Base-by-base conservation (phyloP, 2,113 vertebrate species). In the Callipepla squamata region DNA sequence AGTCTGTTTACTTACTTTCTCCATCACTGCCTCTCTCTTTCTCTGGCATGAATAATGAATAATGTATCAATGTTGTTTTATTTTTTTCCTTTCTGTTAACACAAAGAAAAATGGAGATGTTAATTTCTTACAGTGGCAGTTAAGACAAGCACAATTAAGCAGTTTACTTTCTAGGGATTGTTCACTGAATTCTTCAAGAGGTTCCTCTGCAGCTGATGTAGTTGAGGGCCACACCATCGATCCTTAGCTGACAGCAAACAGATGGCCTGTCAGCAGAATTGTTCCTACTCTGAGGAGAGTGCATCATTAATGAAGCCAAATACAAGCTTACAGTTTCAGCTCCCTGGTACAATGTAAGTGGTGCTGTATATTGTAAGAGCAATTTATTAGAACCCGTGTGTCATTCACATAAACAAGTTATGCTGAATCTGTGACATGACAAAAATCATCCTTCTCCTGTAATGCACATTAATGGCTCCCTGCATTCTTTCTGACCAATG, bases 231-330 rank as follows among this genome's bases (percentile, higher is more conserved):
- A 86, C 9, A 32, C 65, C 74, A 93, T 97, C 1, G 91, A 87
- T 96, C 95, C 78, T 36, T 92, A 32, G 70, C 65, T 94, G 95
- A 89, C 92, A 96, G 84, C 86, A 96, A 93, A 96, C 97, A 97
- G 97, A 95, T 97, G 96, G 93, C 12, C 88, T 97, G 95, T 92
- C 96, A 97, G 89, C 78, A 91, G 88, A 32, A 44, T 36, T 73
- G 47, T 94, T 95, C 85, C 89, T 94, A 79, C 82, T 80, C 96
- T 78, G 85, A 74, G 17, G 87, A 87, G 87, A 74, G 80, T 92
- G 19, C 93, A 85, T 94, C 93, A 95, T 93, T 96, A 97, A 95
- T 93, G 91, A 97, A 95, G 80, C 69, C 78, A 89, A 78, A 72
- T 10, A 63, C 1, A 0, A 78, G 30, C 38, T 67, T 34, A 32